Conservation (phyloP, 2,888 invertebrate genomes). For the Drosophila macrospina region DNA sequence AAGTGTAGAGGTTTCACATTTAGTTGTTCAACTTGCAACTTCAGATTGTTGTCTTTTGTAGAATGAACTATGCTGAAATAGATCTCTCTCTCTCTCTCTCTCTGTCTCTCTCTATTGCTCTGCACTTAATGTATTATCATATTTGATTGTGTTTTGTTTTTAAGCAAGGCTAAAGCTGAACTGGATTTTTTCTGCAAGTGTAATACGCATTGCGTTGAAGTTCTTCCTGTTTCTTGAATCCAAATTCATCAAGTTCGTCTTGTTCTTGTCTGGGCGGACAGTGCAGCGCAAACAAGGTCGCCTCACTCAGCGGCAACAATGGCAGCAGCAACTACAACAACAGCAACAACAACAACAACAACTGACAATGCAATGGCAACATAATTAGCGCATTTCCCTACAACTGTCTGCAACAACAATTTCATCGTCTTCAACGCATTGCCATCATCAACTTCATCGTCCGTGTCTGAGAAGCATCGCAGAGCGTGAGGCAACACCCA, state of each 20-base stretch:
- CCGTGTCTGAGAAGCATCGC: slow-evolving; percentile 51
- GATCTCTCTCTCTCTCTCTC: too few relatives aligned
- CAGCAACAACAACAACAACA: slow-evolving; percentile 7
- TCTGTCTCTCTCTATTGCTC: too few relatives aligned
- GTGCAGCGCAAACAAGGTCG: slow-evolving; percentile 51
- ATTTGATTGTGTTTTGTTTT: too few relatives aligned
- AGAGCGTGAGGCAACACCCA: slow-evolving; percentile 31
- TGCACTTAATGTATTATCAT: too few relatives aligned
- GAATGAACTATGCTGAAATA: too few relatives aligned
- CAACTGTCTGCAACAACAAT: slow-evolving; percentile 36
- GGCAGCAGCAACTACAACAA: slow-evolving; percentile 13
- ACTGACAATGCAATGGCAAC: slow-evolving; percentile 57
- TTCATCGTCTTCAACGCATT: slow-evolving; percentile 5
- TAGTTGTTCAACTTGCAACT: too few relatives aligned
- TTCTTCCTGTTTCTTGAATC: slow-evolving; percentile 39
- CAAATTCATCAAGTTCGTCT: slow-evolving; percentile 34
- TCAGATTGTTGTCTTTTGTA: too few relatives aligned
- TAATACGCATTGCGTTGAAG: slow-evolving; percentile 8
- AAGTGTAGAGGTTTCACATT: too few relatives aligned
- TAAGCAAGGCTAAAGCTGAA: too few relatives aligned
- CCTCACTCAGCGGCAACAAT: slow-evolving; percentile 36
- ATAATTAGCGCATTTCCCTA: slow-evolving; percentile 75
- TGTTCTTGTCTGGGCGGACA: slow-evolving; percentile 9
- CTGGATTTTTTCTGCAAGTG: slow-evolving; percentile 8
- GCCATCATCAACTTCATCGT: slow-evolving; percentile 46